Evolutionary conservation across 1,140 invertebrate genomes (phyloP), one percentile per base, ranked within the genome.

Genomic region (Callitettix versicolor): DNA sequence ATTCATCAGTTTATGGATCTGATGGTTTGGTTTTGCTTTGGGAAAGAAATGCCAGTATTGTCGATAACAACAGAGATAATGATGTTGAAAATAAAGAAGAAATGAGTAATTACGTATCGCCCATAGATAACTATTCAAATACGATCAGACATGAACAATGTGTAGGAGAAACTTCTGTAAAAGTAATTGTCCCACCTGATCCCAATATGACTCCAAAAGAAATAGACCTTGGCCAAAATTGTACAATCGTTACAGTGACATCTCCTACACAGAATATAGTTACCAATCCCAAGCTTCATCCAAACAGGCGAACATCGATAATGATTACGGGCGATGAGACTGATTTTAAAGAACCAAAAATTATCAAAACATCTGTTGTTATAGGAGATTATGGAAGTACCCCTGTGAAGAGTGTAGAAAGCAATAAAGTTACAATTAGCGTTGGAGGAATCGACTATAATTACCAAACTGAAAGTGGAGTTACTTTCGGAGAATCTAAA

Each of bases 341-440:
- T 38, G 46, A 43, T 40, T 17, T 6, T 14, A 17, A 40, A 40
- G 33, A 55, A 14, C 44, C 3, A n/a, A 47, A 33, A 5, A 21
- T 38, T 6, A 55, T 7, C 15, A 48, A 49, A 41, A 55, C 54
- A 2, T 63, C 60, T 9, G 52, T 63, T 1, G 14, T 56, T 17
- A 58, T 61, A 22, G 53, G 56, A 9, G 54, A 56, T 24, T 53
- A 46, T 20, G 4, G 50, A 48, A 12, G 5, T 15, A 33, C 24
- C 17, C 21, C 20, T 12, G 17, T 42, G 9, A 53, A n/a, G 7
- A 33, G 24, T 7, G n/a, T 20, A 1, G 36, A 24, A 42, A 48
- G 66, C 18, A 61, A 56, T 68, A 66, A 62, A 57, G 60, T 66
- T 9, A 66, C 65, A 0, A 66, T 66, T n/a, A 66, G 60, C 43